Evolutionary conservation across 2,888 invertebrate genomes (phyloP).

Genomic region (Amiota mariae): DNA sequence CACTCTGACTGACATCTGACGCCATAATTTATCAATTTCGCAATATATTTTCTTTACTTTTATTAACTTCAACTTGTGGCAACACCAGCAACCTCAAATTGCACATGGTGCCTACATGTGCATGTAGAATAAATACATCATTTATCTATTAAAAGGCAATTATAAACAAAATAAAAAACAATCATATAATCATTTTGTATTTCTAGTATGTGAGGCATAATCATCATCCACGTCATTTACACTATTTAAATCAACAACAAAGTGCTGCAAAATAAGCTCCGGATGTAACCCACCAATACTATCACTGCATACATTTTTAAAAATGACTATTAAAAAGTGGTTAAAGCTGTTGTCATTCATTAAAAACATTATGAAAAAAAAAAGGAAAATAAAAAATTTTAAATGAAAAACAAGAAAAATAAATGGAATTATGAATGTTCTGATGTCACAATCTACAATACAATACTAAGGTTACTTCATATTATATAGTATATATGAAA

Average conservation of each 20-base stretch:
- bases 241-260: not conserved
- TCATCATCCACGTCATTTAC: conserved; percentile 15
- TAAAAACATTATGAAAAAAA: not conserved
- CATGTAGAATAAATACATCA: not conserved
- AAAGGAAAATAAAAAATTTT: not conserved
- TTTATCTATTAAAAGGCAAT: conserved; percentile 16
- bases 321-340: conserved; percentile 9
- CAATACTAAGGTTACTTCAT: too few species aligned
- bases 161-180: conserved; percentile 9
- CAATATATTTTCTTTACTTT: conserved; percentile 7
- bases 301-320: conserved; percentile 5
- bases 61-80: not conserved
- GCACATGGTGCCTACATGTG: conserved; percentile 4
- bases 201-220: not conserved
- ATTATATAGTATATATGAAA: too few species aligned
- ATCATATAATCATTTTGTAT: conserved; percentile 14
- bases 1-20: conserved; percentile 16
- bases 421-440: too few species aligned
- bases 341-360: conserved; percentile 10
- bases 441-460: too few species aligned
- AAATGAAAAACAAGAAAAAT: not conserved
- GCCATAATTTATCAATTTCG: conserved; percentile 26
- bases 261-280: not conserved
- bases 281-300: not conserved
- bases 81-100: not conserved